Evolutionary conservation across 23 tunicate species (phyloP), one percentile per base, ranked within the genome.

Genomic region (Botrylloides violaceus): DNA sequence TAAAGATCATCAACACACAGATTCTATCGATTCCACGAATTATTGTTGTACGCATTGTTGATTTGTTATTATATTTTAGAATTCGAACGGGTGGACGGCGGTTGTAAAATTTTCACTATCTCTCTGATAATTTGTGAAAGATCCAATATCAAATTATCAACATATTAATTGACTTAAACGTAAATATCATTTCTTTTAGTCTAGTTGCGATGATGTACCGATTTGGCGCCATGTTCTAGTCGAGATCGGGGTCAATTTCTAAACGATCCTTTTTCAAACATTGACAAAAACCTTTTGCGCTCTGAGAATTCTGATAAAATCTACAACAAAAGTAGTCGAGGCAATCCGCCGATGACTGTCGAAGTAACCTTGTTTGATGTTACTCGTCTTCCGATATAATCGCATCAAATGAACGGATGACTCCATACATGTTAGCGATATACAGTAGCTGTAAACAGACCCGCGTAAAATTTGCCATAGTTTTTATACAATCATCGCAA

Each of bases 191-290:
- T n/a, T 43, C 53, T 43, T 43, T 43, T 15, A 15, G 9, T 15
- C 15, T 15, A 15, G 53, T 43, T 9, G 53, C 53, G 53, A 43
- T 9, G 53, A 43, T 9, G 53, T 43, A 15, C 53, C 53, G 53
- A 43, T 19, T 34, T 63, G 70, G 70, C 70, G 70, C 70, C 70
- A 63, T 63, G 3, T 27, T 63, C 20, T 63, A 31, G 19, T 19
- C 35, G 34, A 33, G 32, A 63, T 63, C 70, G 70, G 70, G 70
- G 70, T 63, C 70, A 63, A 63, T 63, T 63, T 33, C 33, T 31
- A 63, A 7, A 33, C 70, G 70, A 63, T 63, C 70, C 70, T 3
- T 63, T 63, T 63, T 6, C 33, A 63, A 63, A 63, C 70, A 63
- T 63, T 28, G 33, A 33, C 33, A 63, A 63, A n/a, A 33, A 31